These are phyloP conservation scores for Coregonus sp. DNA, from an alignment of 2,797 vertebrate genomes.

Conservation along the genomic window DNA sequence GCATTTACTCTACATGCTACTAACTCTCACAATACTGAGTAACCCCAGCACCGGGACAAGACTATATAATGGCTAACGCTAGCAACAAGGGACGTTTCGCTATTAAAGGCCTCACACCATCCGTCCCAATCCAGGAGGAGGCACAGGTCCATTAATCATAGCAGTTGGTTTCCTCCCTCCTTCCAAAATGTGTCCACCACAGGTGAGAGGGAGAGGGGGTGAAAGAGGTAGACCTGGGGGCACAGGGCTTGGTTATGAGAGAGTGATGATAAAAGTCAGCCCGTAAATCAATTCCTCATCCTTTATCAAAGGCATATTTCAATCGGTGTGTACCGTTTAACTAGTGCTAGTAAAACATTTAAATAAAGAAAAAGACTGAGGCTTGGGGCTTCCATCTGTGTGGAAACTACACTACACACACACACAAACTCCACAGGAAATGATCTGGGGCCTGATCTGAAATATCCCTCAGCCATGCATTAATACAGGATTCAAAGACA, in stretches of 20 bases:
- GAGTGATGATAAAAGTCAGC: slow-evolving; percentile 73
- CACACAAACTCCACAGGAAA: slow-evolving; percentile 43
- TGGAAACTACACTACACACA: slow-evolving; percentile 8
- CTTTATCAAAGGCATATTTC: slow-evolving; percentile 79
- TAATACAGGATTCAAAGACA: slow-evolving; percentile 72
- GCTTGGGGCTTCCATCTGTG: slow-evolving; percentile 41
- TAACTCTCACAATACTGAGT: neutral
- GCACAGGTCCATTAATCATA: slow-evolving; percentile 69
- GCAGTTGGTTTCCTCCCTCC: slow-evolving; percentile 71
- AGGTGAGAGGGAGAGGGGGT: slow-evolving; percentile 33
- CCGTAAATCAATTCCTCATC: slow-evolving; percentile 76
- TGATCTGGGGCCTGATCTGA: slow-evolving; percentile 70
- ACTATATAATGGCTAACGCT: neutral
- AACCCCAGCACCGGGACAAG: neutral
- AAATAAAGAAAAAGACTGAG: slow-evolving; percentile 14
- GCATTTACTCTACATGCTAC: neutral
- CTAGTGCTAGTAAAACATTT: slow-evolving; percentile 66
- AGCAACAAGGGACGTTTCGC: neutral
- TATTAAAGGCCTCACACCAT: neutral
- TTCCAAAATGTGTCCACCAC: slow-evolving; percentile 45
- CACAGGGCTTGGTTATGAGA: slow-evolving; percentile 58
- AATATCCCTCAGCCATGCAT: slow-evolving; percentile 73
- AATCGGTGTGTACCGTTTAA: slow-evolving; percentile 72
- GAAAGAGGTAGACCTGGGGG: slow-evolving; percentile 57
- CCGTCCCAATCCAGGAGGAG: slow-evolving; percentile 36